A percentile compares a stretch with the other conserved stretches of the same genome.
These are phyloP conservation scores for Phataginus tricuspis DNA, from an alignment of 2,797 vertebrate species.

Conservation along the genomic window DNA sequence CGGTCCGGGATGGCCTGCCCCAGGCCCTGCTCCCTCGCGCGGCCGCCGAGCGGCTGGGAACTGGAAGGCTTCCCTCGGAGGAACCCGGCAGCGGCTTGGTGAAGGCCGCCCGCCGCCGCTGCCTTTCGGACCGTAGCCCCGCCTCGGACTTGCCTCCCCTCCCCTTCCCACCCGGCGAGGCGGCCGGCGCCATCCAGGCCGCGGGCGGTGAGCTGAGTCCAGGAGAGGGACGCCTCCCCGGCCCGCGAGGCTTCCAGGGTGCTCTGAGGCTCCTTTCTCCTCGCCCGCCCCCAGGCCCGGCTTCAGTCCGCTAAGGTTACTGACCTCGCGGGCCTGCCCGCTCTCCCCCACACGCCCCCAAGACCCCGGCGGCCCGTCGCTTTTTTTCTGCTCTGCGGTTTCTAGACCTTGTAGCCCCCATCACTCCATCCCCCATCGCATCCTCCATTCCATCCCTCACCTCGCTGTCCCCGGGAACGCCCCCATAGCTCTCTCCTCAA, in stretches of 20 bases:
- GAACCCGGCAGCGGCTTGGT: background rate
- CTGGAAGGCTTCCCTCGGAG: background rate
- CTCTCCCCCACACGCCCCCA: background rate
- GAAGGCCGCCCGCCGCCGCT: background rate
- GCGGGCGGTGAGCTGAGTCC: background rate
- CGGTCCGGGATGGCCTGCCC: background rate
- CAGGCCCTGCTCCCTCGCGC: background rate
- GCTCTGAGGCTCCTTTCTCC: conserved; percentile 68
- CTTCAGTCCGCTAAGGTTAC: background rate
- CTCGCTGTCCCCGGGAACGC: background rate
- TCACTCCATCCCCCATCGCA: too few species aligned
- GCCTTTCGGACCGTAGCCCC: conserved; percentile 37
- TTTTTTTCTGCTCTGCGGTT: background rate
- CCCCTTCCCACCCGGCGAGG: background rate
- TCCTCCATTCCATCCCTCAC: background rate
- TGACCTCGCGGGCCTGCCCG: conserved; percentile 60
- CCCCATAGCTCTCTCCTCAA: conserved; percentile 73
- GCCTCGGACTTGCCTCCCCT: conserved; percentile 13
- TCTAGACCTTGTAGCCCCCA: background rate
- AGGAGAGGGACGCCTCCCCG: background rate
- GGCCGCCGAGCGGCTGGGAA: background rate
- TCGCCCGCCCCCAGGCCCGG: conserved; percentile 31
- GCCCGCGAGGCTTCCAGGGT: conserved; percentile 2
- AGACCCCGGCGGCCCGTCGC: conserved; percentile 39
- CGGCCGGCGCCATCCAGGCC: conserved; percentile 65